Percentiles rank a stretch among this genome's conserved stretches.
Evolutionary conservation across 2,888 invertebrate genomes (phyloP).

Genomic region (Conomelus anceps): DNA sequence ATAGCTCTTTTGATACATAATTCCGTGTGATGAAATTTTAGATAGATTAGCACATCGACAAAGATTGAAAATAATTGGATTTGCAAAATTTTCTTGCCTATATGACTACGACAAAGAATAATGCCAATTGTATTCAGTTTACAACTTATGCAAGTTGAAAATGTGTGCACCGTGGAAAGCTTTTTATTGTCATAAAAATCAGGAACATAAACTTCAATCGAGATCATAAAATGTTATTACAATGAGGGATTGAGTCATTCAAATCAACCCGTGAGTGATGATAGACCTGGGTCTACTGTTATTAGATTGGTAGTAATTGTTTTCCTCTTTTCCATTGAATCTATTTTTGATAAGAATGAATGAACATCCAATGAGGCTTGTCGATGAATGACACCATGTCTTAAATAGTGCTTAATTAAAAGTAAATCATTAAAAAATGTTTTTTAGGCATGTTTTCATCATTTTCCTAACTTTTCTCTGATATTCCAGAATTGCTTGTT

Average conservation of each 20-base stretch:
- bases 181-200: too few relatives aligned
- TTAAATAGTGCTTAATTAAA: too few relatives aligned
- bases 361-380: too few relatives aligned
- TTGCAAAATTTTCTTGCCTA: background rate
- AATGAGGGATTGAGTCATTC: background rate
- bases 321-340: too few relatives aligned
- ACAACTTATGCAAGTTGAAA: background rate
- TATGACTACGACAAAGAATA: background rate
- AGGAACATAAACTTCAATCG: background rate
- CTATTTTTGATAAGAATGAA: too few relatives aligned
- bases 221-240: background rate
- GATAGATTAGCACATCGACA: background rate
- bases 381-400: too few relatives aligned
- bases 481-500: too few relatives aligned
- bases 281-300: too few relatives aligned
- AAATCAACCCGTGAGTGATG: background rate
- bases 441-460: too few relatives aligned
- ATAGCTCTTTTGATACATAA: background rate
- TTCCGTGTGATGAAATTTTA: background rate
- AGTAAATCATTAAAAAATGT: too few relatives aligned
- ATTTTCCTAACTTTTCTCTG: too few relatives aligned
- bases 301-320: too few relatives aligned
- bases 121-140: background rate
- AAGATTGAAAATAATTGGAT: background rate
- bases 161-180: background rate